Evolutionary conservation across 2,888 invertebrate genomes (phyloP), one percentile per base, ranked within the genome.

Genomic region (Holacanthella duospinosa): DNA sequence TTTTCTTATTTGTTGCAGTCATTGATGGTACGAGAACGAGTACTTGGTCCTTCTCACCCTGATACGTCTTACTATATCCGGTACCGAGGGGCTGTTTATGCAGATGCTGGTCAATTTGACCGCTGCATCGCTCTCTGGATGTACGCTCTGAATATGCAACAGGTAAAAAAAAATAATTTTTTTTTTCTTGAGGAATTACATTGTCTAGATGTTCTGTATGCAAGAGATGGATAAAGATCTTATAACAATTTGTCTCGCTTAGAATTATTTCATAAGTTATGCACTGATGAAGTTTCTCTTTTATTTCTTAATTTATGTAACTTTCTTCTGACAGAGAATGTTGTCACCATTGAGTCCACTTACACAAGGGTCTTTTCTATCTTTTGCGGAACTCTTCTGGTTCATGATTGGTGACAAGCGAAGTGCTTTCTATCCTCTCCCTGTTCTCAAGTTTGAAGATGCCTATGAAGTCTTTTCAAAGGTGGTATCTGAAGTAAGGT

Each of bases 41-140:
- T 95, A 73, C 80, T 95, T 81, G 85, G 88, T 1, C 93, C 94
- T 1, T 93, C 92, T 9, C 95, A 96, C 83, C 94, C 95, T 0
- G 94, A 95, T 79, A 95, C 95, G 55, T 91, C 92, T 74, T 95
- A 95, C 80, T 95, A 93, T 79, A 93, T 96, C 72, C 84, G 95
- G 24, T 94, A 92, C 79, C 83, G 93, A 74, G 92, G 92, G 65
- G 92, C 92, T 0, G 86, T 94, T 68, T 95, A 94, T 80, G 95
- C 95, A 44, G 95, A 95, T 79, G 88, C 91, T 68, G 92, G 95
- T 1, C 89, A 93, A 75, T 95, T 94, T 80, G 84, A 86, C 62
- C 75, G 81, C 21, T 96, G 95, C 79, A 91, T 95, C 69, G 87
- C 89, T 74, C 82, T 96, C 68, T 96, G 96, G 96, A 91, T 92